Conservation (phyloP, 1,140 invertebrate genomes). For the Dufourea novaeangliae region DNA sequence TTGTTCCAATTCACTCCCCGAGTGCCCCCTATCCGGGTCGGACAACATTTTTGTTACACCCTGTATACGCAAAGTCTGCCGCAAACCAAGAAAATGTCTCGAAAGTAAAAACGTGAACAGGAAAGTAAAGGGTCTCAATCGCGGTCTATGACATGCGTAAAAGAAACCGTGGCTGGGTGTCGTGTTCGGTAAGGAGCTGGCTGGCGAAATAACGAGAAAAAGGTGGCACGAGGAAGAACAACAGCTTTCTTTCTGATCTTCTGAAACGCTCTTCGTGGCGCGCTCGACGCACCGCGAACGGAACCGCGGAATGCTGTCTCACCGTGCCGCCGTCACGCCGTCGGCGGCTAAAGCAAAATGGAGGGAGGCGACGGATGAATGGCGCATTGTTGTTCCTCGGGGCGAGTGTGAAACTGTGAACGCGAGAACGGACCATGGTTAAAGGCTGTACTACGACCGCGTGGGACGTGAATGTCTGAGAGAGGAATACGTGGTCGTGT, state of each 20-base stretch:
- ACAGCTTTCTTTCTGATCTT: conserved; percentile 18
- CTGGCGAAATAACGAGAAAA: neutral
- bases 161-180: neutral
- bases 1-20: too few relatives aligned
- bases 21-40: too few relatives aligned
- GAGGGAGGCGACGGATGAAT: conserved; percentile 19
- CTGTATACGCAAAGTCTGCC: neutral
- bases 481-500: conserved; percentile 10
- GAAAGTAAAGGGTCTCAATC: neutral
- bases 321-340: neutral
- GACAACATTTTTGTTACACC: too few relatives aligned
- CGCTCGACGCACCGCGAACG: conserved; percentile 3
- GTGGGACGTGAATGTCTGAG: neutral
- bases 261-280: conserved; percentile 17
- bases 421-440: neutral
- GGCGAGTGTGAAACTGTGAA: conserved; percentile 9
- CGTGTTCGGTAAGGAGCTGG: conserved; percentile 33
- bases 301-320: neutral
- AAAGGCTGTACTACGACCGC: neutral
- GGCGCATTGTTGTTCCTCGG: neutral
- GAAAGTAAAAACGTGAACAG: neutral
- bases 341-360: neutral
- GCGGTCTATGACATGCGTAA: neutral
- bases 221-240: conserved; percentile 10
- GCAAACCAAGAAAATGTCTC: neutral